phyloP scores from a whole-genome alignment of 2,113 vertebrate genomes.

The Calcarius ornatus region DNA sequence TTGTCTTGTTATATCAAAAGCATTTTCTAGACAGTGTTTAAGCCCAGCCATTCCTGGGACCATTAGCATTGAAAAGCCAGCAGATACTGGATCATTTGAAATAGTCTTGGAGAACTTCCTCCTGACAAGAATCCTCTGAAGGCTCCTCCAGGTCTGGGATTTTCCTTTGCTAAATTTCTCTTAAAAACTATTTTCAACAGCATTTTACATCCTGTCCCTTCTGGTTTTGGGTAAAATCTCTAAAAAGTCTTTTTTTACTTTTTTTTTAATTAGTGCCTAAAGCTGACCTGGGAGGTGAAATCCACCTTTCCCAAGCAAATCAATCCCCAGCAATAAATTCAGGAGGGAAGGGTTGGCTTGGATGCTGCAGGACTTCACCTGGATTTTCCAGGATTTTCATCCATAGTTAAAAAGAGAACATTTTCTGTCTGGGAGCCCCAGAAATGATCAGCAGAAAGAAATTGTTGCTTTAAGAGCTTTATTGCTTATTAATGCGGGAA shows the following conservation, averaged over 20 bases:
- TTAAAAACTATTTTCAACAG: background rate
- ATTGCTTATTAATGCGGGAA: background rate
- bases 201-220: background rate
- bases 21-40: background rate
- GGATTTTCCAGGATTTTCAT: too few relatives aligned
- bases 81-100: background rate
- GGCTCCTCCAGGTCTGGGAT: background rate
- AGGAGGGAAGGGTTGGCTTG: background rate
- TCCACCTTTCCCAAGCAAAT: background rate
- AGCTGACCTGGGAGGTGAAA: background rate
- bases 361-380: background rate
- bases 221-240: constrained; percentile 13
- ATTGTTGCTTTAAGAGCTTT: constrained; percentile 6
- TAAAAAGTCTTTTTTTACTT: background rate
- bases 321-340: background rate
- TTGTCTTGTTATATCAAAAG: background rate
- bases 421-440: background rate
- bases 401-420: background rate
- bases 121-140: background rate
- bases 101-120: background rate
- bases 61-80: constrained; percentile 30
- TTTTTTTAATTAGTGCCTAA: background rate
- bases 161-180: background rate
- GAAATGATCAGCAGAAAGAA: background rate
- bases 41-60: constrained; percentile 1